Percentiles rank a stretch among this genome's conserved stretches.
Evolutionary conservation across 64 coral and sea anemone species (phyloP).

Genomic region (Dendronephthya gigantea): DNA sequence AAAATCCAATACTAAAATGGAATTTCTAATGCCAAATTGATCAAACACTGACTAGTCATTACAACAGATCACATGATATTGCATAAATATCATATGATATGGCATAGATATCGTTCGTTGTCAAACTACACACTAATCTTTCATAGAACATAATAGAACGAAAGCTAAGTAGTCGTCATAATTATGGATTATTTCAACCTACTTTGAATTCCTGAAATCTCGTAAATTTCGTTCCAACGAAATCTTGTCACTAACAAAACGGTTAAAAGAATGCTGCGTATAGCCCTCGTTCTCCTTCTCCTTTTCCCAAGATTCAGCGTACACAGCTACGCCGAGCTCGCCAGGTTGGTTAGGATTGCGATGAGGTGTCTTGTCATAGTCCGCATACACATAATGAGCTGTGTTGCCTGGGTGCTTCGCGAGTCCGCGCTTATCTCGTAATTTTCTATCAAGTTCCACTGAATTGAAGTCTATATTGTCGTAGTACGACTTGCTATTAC

Average conservation of each 20-base stretch:
- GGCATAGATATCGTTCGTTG: too few species aligned
- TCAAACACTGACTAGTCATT: too few species aligned
- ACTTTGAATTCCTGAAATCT: conserved; percentile 77
- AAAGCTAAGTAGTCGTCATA: not conserved
- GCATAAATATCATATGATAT: too few species aligned
- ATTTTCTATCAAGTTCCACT: conserved; percentile 5
- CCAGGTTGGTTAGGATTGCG: conserved; percentile 85
- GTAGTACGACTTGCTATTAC: not conserved
- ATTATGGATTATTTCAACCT: conserved; percentile 25
- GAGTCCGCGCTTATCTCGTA: not conserved
- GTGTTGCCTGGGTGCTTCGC: conserved; percentile 28
- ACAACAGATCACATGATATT: too few species aligned
- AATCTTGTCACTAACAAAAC: conserved; percentile 83
- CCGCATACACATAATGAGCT: conserved; percentile 29
- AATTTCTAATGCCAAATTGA: too few species aligned
- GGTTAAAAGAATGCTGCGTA: conserved; percentile 69
- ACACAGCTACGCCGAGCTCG: conserved; percentile 69
- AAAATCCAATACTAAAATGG: too few species aligned
- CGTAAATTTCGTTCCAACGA: conserved; percentile 70
- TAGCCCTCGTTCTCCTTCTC: conserved; percentile 82
- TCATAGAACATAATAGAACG: too few species aligned
- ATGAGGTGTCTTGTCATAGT: conserved; percentile 77
- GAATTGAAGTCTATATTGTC: conserved; percentile 9
- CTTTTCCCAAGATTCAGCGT: conserved; percentile 77
- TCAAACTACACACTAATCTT: too few species aligned